Percentiles rank a stretch among this genome's conserved stretches.
Conservation (phyloP, 2,113 vertebrate species). For the human region DNA sequence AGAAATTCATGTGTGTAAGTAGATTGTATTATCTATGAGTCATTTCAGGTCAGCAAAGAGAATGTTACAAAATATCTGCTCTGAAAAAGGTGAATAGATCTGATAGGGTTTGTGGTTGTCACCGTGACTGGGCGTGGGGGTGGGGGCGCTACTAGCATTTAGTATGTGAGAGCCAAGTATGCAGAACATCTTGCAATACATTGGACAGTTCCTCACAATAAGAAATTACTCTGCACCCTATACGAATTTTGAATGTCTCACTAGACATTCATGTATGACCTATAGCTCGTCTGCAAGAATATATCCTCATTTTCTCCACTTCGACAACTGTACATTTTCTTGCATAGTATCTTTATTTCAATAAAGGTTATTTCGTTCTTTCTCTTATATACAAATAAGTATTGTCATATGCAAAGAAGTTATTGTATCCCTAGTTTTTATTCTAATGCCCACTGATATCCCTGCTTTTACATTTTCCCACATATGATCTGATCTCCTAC, state of each 20-base stretch:
- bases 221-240: constrained; percentile 46
- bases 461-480: background rate
- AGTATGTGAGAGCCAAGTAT: constrained; percentile 1
- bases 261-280: constrained; percentile 60
- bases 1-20: background rate
- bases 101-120: background rate
- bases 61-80: background rate
- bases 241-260: constrained; percentile 62
- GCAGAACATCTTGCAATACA: background rate
- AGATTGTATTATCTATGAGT: background rate
- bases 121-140: background rate
- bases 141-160: background rate
- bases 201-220: background rate
- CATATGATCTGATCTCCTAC: background rate
- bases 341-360: constrained; percentile 31
- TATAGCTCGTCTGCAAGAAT: constrained; percentile 58
- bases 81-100: background rate
- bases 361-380: constrained; percentile 34
- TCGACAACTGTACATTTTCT: constrained; percentile 33
- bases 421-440: background rate
- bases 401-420: background rate
- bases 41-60: constrained; percentile 6
- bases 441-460: background rate
- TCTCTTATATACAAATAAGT: constrained; percentile 8
- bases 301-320: background rate